Base-by-base conservation (phyloP, 2,888 invertebrate genomes). In the Torymus texanus region DNA sequence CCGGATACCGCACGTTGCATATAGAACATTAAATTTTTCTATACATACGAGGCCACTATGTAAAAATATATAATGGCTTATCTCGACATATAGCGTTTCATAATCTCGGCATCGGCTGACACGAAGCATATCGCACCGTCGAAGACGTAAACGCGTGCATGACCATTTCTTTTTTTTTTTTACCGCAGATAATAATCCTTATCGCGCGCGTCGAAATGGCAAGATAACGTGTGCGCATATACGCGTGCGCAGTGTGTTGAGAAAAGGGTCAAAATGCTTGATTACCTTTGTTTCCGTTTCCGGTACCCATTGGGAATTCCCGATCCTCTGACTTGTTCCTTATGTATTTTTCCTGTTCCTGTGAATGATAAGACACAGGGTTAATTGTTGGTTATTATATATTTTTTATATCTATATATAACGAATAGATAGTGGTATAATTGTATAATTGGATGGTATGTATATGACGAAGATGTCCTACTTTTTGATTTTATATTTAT, bases 251-350 rank as follows among this genome's bases (percentile, higher is more conserved):
- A 24, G 24, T 21, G 66, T 41, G 41, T 41, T 13, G 8, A 59
- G 66, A 24, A 73, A 72, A 67, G 55, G 73, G 63, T 74, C 50
- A 51, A 70, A 56, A 41, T 41, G 11, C 58, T 53, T n/a, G 56
- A 55, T 75, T 78, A 81, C 81, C 81, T 81, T 75, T 78, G 59
- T 65, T 78, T 78, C 73, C 78, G 78, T n/a, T 75, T 81, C 78
- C 81, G 72, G 81, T 78, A 72, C 78, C 81, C 81, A 81, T 81
- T 78, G 66, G 67, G 56, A 77, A 72, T 73, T 63, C 50, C 53
- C 13, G 14, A 67, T 67, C 16, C 41, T 10, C 29, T 41, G 11
- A 14, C 63, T 63, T n/a, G 56, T 72, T 72, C 55, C 67, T 56
- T 75, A 24, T 41, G 18, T 62, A 56, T 41, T 53, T 79, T 68